Evolutionary conservation across 2,113 vertebrate genomes (phyloP), one percentile per base, ranked within the genome.

Genomic region (Speoplatyrhinus poulsoni): DNA sequence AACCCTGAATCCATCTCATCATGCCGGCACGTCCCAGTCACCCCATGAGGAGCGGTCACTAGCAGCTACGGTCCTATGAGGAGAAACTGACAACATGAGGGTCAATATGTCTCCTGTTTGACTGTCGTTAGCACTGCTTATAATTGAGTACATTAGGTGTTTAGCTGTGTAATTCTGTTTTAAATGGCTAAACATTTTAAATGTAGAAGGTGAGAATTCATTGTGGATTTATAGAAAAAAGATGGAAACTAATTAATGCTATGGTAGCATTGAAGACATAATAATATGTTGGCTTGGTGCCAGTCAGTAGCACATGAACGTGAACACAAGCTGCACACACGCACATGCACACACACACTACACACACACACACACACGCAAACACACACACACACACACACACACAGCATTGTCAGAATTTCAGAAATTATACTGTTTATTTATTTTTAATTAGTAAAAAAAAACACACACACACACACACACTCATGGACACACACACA

Each of bases 271-370:
- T 83, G 78, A 87, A 85, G 76, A 82, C 72, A 67, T 77, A 82
- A 87, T 81, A 88, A 85, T 83, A 85, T 84, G 75, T 81, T 89
- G 89, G 85, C 81, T 76, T 67, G 57, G 71, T 84, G 87, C 85
- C 89, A 89, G 85, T 89, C 85, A 86, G 78, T 74, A 75, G 65
- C 60, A 72, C 60, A 67, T 57, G 16, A 41, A 62, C 46, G 48
- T 49, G 11, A 41, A 17, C 60, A 6, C 60, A 46, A 1, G 46
- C 59, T 49, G 11, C 60, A 17, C 60, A 6, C 60, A 46, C 6
- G 46, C 59, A 61, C 58, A 11, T 9, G n/a, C 58, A 1, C 32
- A n/a, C 58, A 46, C 59, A 60, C 59, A 60, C 8, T 32, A 36
- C 58, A 15, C 58, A 36, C 58, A 36, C 19, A 26, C 19, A 46